These are phyloP conservation scores for Andrena cerasifolii DNA, from an alignment of 1,140 invertebrate species.

Conservation along the genomic window DNA sequence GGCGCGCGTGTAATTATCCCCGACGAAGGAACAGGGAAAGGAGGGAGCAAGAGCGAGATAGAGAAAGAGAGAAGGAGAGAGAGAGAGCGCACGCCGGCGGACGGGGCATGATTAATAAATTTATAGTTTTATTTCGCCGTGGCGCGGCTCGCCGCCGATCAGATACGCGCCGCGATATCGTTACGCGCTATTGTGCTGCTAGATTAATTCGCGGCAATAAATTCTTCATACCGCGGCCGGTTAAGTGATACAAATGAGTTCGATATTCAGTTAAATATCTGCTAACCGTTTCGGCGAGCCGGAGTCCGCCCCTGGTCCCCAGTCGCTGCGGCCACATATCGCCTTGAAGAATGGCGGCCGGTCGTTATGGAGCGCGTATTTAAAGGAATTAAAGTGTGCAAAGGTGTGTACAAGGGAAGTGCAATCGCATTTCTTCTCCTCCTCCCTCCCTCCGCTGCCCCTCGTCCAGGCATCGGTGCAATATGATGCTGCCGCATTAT, in stretches of 20 bases:
- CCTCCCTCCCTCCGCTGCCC: background rate
- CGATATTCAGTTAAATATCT: constrained; percentile 53
- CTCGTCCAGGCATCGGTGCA: constrained; percentile 5
- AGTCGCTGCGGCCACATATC: constrained; percentile 27
- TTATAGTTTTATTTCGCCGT: constrained; percentile 53
- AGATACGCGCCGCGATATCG: constrained; percentile 50
- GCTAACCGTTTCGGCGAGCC: constrained; percentile 52
- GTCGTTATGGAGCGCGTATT: constrained; percentile 52
- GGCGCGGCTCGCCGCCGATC: constrained; percentile 35
- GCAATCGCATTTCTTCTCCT: constrained; percentile 46
- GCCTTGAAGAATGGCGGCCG: constrained; percentile 50
- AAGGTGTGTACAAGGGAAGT: constrained; percentile 41
- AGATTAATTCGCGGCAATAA: constrained; percentile 54
- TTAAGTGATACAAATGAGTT: constrained; percentile 56
- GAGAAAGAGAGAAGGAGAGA: background rate
- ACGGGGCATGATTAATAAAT: constrained; percentile 48
- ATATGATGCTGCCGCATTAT: constrained; percentile 47
- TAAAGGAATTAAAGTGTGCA: constrained; percentile 61
- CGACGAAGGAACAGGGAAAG: constrained; percentile 16
- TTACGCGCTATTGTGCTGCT: constrained; percentile 55
- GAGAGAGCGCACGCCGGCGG: constrained; percentile 27
- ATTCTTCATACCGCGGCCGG: constrained; percentile 38
- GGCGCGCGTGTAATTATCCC: constrained; percentile 40
- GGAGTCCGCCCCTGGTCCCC: constrained; percentile 47
- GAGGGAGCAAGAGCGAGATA: background rate